phyloP scores from a whole-genome alignment of 2,797 vertebrate species.

The Poecilia wingei region DNA sequence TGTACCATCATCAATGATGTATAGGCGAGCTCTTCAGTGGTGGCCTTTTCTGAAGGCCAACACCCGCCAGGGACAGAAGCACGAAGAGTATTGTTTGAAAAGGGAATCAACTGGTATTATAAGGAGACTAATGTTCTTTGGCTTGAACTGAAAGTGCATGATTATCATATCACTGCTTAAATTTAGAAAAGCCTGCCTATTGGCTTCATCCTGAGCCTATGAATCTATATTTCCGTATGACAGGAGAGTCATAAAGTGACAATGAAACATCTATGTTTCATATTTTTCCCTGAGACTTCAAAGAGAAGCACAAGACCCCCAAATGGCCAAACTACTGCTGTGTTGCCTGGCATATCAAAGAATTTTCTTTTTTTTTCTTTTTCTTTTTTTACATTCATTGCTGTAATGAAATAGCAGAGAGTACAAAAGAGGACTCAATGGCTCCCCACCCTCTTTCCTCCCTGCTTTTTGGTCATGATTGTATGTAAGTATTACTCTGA shows the following conservation, averaged over 20 bases:
- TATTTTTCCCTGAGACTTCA: constrained; percentile 76
- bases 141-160: constrained; percentile 55
- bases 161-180: constrained; percentile 65
- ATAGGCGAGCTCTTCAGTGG: constrained; percentile 68
- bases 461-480: constrained; percentile 70
- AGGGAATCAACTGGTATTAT: constrained; percentile 75
- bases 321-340: constrained; percentile 61
- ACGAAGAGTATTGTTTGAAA: constrained; percentile 61
- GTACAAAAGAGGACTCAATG: constrained; percentile 72
- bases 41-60: constrained; percentile 63
- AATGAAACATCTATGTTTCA: constrained; percentile 76
- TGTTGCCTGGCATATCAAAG: constrained; percentile 70
- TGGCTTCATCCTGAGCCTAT: constrained; percentile 68
- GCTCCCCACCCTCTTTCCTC: constrained; percentile 68
- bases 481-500: constrained; percentile 70
- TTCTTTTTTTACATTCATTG: constrained; percentile 73
- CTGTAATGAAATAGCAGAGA: constrained; percentile 75
- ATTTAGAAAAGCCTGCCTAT: constrained; percentile 67
- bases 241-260: constrained; percentile 74
- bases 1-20: constrained; percentile 80
- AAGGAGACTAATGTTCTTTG: constrained; percentile 75
- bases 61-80: constrained; percentile 51
- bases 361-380: constrained; percentile 38
- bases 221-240: constrained; percentile 75
- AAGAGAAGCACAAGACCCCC: constrained; percentile 63